Conservation (phyloP, 1,140 invertebrate genomes). For the Ridgeia piscesae region DNA sequence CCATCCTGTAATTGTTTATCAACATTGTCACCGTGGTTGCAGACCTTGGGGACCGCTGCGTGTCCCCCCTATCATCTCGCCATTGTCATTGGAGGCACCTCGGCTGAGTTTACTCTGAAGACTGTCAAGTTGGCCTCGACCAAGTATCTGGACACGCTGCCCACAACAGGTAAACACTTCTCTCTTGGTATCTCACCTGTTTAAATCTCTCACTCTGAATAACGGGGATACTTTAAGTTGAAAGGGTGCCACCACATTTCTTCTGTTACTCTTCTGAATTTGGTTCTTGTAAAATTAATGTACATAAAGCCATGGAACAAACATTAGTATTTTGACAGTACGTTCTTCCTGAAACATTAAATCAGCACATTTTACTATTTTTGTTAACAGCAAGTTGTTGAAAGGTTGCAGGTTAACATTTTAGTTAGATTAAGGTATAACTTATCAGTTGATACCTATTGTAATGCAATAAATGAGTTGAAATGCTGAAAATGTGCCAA, state of each 20-base stretch:
- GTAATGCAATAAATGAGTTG: not conserved
- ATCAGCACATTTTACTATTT: no score
- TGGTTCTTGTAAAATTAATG: no score
- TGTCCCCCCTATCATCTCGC: conserved; percentile 59
- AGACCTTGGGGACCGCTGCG: conserved; percentile 58
- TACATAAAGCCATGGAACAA: no score
- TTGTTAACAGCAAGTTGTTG: not conserved
- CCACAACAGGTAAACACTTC: conserved; percentile 40
- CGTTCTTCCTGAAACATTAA: no score
- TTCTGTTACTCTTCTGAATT: no score
- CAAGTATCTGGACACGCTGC: conserved; percentile 55
- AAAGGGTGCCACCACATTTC: no score
- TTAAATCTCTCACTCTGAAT: no score
- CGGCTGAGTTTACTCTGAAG: conserved; percentile 57
- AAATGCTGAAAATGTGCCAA: not conserved
- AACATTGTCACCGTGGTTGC: conserved; percentile 15
- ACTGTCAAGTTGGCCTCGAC: conserved; percentile 58
- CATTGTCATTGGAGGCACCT: conserved; percentile 57
- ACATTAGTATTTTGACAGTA: no score
- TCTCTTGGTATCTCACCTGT: not conserved
- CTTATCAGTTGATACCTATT: not conserved
- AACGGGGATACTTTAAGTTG: no score
- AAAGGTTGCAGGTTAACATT: not conserved
- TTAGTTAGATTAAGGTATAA: not conserved
- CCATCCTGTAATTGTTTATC: conserved; percentile 10